Conservation (phyloP, 2,888 invertebrate genomes). For the Orthonychiurus folsomi region DNA sequence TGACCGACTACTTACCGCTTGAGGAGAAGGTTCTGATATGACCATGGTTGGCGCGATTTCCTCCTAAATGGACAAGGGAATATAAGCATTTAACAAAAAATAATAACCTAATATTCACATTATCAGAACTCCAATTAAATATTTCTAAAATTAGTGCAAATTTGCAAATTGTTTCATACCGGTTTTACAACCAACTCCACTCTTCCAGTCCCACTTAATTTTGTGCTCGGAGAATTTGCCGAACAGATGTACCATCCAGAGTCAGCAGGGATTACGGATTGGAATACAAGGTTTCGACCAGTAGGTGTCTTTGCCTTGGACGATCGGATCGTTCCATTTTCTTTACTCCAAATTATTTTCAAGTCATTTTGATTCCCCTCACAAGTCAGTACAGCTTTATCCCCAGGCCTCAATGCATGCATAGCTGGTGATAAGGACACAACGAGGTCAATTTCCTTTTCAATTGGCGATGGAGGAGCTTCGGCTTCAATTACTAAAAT, state of each 20-base stretch:
- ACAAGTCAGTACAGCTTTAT: background rate
- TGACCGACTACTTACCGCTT: background rate
- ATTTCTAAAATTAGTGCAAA: background rate
- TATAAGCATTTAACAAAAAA: too few species aligned
- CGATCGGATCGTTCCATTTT: background rate
- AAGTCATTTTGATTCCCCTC: background rate
- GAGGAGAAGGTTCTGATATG: slow-evolving; percentile 1
- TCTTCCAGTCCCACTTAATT: background rate
- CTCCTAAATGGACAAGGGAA: background rate
- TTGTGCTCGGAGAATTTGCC: background rate
- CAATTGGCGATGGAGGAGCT: background rate
- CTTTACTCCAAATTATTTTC: background rate
- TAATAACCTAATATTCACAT: too few species aligned
- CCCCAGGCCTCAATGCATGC: background rate
- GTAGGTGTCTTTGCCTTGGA: background rate
- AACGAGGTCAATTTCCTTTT: background rate
- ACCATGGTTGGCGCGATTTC: background rate
- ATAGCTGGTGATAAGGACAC: background rate
- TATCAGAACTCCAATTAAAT: too few species aligned
- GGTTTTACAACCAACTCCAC: background rate
- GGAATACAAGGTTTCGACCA: background rate
- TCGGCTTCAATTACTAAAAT: background rate
- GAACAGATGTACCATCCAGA: slow-evolving; percentile 6
- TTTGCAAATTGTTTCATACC: background rate
- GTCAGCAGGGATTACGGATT: background rate